These are phyloP conservation scores for Sinotaia quadrata DNA, from an alignment of 2,888 invertebrate species.

Conservation along the genomic window DNA sequence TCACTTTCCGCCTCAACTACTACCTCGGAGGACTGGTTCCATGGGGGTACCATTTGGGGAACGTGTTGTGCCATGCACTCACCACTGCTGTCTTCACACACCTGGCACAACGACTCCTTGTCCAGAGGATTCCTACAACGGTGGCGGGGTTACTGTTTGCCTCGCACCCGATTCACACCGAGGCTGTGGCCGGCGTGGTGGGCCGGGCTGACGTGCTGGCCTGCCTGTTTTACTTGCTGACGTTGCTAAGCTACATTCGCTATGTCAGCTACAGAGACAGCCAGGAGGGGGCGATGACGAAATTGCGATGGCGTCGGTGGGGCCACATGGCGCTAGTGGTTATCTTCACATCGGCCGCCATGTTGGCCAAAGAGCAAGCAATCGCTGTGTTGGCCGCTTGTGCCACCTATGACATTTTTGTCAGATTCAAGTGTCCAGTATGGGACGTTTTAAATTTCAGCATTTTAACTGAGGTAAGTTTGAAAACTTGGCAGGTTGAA, in stretches of 20 bases:
- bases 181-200: constrained; percentile 91
- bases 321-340: constrained; percentile 79
- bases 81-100: constrained; percentile 88
- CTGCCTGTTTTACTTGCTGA: constrained; percentile 89
- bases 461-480: constrained; percentile 56
- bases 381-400: constrained; percentile 92
- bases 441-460: constrained; percentile 44
- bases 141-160: constrained; percentile 89
- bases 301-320: constrained; percentile 29
- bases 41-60: constrained; percentile 86
- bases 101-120: constrained; percentile 76
- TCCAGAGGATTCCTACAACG: constrained; percentile 76
- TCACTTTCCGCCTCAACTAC: constrained; percentile 89
- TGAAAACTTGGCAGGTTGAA: no score
- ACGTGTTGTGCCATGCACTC: constrained; percentile 87
- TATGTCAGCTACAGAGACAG: constrained; percentile 57
- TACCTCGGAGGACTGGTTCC: constrained; percentile 76
- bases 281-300: constrained; percentile 23
- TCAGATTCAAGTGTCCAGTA: constrained; percentile 72
- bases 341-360: constrained; percentile 83
- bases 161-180: constrained; percentile 95
- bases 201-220: constrained; percentile 95
- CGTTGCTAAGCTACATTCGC: constrained; percentile 85
- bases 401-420: constrained; percentile 87
- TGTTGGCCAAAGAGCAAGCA: constrained; percentile 96